These are phyloP conservation scores for Okapia johnstoni DNA, from an alignment of 2,113 vertebrate species.

Conservation along the genomic window DNA sequence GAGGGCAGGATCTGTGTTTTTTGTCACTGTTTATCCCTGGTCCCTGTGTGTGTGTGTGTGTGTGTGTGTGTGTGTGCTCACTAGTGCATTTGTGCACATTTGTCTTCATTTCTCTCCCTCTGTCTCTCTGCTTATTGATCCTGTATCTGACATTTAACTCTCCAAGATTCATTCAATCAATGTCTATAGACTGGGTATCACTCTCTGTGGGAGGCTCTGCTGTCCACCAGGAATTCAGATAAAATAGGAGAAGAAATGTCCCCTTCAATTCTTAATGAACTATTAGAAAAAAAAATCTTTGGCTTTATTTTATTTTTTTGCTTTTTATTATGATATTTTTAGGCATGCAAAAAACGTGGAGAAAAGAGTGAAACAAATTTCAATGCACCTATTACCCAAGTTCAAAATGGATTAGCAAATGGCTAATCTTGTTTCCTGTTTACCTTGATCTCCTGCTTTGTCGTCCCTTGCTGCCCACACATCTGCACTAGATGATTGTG, in stretches of 20 bases:
- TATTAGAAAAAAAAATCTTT: not conserved
- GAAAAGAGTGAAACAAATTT: not conserved
- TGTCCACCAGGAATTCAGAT: not conserved
- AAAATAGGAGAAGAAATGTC: not conserved
- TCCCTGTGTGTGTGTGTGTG: too few relatives aligned
- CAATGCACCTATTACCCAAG: not conserved
- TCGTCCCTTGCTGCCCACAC: too few relatives aligned
- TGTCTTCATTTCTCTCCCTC: not conserved
- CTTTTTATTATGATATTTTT: not conserved
- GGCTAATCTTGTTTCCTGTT: not conserved
- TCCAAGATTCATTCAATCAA: not conserved
- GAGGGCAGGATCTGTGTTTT: not conserved
- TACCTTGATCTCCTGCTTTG: not conserved
- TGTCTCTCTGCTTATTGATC: not conserved
- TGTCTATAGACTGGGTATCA: not conserved
- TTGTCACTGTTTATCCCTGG: not conserved
- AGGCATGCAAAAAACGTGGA: not conserved
- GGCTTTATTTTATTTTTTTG: not conserved
- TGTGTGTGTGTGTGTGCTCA: accelerated
- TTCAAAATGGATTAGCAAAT: not conserved
- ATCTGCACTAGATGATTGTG: accelerated
- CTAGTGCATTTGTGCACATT: too few relatives aligned
- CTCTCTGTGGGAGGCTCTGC: not conserved
- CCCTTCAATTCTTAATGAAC: not conserved
- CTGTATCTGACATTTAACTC: not conserved